Percentiles rank a stretch among this genome's conserved stretches.
Evolutionary conservation across 2,113 vertebrate species (phyloP).

Genomic region (Tachuris rubrigastra): DNA sequence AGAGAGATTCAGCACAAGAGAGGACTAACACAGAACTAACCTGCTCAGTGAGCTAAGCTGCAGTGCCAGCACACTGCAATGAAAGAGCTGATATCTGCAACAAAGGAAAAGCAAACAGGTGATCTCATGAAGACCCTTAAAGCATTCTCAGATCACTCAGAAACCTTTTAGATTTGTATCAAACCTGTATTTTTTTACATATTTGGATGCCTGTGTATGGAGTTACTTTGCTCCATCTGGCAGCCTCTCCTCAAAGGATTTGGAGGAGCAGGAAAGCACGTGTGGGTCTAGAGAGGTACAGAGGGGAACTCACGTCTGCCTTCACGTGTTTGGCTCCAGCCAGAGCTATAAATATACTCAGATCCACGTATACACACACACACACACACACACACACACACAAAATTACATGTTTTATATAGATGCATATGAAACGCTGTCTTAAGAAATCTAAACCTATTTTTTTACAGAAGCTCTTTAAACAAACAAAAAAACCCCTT

Average conservation of each 20-base stretch:
- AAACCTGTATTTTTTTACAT: background rate
- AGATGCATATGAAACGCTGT: background rate
- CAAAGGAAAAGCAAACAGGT: background rate
- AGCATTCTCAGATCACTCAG: background rate
- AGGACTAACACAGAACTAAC: background rate
- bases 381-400: no score
- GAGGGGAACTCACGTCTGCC: background rate
- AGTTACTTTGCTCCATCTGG: background rate
- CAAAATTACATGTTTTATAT: rapidly evolving
- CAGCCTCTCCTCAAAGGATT: background rate
- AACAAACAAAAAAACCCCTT: background rate
- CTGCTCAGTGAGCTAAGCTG: background rate
- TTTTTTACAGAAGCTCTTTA: background rate
- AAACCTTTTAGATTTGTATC: background rate
- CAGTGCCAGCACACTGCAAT: background rate
- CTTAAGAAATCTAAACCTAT: background rate
- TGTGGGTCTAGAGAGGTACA: background rate
- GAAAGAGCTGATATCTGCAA: background rate
- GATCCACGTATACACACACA: background rate
- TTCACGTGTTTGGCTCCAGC: background rate
- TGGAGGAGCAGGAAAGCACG: background rate
- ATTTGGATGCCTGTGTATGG: background rate
- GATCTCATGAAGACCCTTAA: background rate
- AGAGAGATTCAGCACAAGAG: background rate
- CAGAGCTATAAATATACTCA: background rate